Percentiles rank a stretch among this genome's conserved stretches.
These are phyloP conservation scores for Catharus ustulatus DNA, from an alignment of 2,797 vertebrate genomes.

Conservation along the genomic window DNA sequence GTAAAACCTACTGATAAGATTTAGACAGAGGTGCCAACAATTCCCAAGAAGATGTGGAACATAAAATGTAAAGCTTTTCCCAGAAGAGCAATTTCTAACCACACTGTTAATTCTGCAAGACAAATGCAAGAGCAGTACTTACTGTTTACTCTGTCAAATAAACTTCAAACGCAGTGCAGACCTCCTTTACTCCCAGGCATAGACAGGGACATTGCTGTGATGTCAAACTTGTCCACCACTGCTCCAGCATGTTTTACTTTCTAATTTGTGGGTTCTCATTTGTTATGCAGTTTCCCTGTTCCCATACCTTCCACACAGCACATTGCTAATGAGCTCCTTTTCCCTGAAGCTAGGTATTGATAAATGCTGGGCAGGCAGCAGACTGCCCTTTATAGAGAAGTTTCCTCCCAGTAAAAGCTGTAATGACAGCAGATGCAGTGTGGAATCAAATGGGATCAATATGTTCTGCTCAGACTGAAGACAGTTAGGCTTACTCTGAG, in stretches of 20 bases:
- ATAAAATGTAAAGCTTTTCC: slow-evolving; percentile 55
- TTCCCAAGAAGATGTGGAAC: slow-evolving; percentile 37
- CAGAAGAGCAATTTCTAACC: slow-evolving; percentile 47
- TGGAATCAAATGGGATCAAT: slow-evolving; percentile 45
- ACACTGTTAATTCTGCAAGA: slow-evolving; percentile 41
- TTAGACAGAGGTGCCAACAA: slow-evolving; percentile 32
- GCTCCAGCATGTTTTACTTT: neutral
- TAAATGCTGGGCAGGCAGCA: slow-evolving; percentile 1
- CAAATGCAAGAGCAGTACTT: neutral
- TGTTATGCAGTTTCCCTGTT: neutral
- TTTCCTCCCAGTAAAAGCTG: slow-evolving; percentile 13
- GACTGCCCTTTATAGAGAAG: neutral
- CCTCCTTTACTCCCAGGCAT: neutral
- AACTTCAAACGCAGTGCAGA: neutral
- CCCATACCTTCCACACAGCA: neutral
- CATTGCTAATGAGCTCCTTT: neutral
- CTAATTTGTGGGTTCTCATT: neutral
- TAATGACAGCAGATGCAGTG: neutral
- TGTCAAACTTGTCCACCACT: neutral
- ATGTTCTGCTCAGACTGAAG: slow-evolving; percentile 44
- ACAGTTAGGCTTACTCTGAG: neutral
- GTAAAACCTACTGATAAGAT: slow-evolving; percentile 47
- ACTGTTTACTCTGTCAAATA: slow-evolving; percentile 19
- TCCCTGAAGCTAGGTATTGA: neutral
- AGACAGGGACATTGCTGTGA: neutral